Evolutionary conservation across 2,888 invertebrate genomes (phyloP), one percentile per base, ranked within the genome.

Genomic region (Artemia sinica): DNA sequence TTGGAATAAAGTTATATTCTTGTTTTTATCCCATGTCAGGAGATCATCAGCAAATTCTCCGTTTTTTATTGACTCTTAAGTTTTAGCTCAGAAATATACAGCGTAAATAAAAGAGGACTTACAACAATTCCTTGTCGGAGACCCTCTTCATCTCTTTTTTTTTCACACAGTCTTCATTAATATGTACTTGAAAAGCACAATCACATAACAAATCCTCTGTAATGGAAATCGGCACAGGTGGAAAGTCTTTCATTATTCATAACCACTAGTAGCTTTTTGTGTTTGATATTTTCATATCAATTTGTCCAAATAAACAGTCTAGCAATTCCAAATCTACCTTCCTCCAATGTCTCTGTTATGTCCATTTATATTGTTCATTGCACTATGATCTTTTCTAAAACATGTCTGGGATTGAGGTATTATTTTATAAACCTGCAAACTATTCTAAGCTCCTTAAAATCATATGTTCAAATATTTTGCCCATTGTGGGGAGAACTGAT

Each of bases 51-150:
- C 28, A 28, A 28, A 28, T 28, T 28, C 28, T 28, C 28, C 28
- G 4, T 28, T 28, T 28, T 28, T 28, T 4, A 28, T 4, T 4
- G 4, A 28, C 28, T 28, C 28, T 2, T 6, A 58, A 58, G 58
- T 14, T 58, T n/a, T 14, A 58, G 58, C 14, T 58, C 58, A n/a
- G 9, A 58, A 58, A 58, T 58, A 14, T 58, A 58, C 58, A 58
- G 14, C 8, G 58, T 58, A 58, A 58, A 58, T 58, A 58, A 58
- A 14, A 58, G 14, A 8, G 58, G 58, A 58, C 58, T 58, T 1
- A 58, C 0, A 1, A 58, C 58, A 8, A 14, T 14, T 58, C 58
- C 58, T 1, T 58, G 58, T 58, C 0, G 58, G 58, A 58, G 9
- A 58, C 0, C 58, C 9, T 58, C 58, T 8, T 58, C 58, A 58